Evolutionary conservation across 2,888 invertebrate species (phyloP), one percentile per base, ranked within the genome.

Genomic region (Anaspis maculata): DNA sequence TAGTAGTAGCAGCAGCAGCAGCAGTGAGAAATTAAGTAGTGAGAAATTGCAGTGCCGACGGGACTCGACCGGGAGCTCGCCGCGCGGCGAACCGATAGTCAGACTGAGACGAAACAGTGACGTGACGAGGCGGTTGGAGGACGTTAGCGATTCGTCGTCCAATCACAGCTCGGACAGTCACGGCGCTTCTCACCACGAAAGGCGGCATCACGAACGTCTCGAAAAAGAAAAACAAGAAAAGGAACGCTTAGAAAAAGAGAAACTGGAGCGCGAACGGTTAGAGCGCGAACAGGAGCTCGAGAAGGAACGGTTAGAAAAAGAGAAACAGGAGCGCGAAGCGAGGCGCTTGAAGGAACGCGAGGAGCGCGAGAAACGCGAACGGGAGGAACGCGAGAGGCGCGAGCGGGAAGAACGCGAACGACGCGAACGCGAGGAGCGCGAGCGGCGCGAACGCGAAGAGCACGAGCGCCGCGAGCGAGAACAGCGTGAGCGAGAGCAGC

Each of bases 191-290:
- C n/a, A n/a, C n/a, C n/a, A n/a, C n/a, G n/a, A n/a, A 25, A 56
- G 34, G 19, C 19, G 5, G 9, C 6, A 19, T 6, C 19, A 19
- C 5, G 19, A 19, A 19, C 19, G 19, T 19, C 19, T 19, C 19
- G 57, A 68, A 55, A 56, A 59, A 49, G 54, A 67, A 42, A 49
- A 48, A 36, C 49, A 47, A 31, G 57, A 57, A 28, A 59, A 55
- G 40, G 61, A 63, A 34, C 49, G 67, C 35, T 48, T 62, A 37
- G 66, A 67, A 21, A 65, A 63, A 39, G 61, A 63, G 36, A 54
- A 58, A 27, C 42, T 56, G 54, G 70, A 72, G 39, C 66, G 61
- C 51, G 57, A 65, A 46, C 64, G 52, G 27, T 28, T 48, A 32
- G 62, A 63, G 24, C 10, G 12, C 37, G 32, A 32, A 37, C 57